Evolutionary conservation across 2,888 invertebrate genomes (phyloP).

Genomic region (Neocrepidodera transversa): DNA sequence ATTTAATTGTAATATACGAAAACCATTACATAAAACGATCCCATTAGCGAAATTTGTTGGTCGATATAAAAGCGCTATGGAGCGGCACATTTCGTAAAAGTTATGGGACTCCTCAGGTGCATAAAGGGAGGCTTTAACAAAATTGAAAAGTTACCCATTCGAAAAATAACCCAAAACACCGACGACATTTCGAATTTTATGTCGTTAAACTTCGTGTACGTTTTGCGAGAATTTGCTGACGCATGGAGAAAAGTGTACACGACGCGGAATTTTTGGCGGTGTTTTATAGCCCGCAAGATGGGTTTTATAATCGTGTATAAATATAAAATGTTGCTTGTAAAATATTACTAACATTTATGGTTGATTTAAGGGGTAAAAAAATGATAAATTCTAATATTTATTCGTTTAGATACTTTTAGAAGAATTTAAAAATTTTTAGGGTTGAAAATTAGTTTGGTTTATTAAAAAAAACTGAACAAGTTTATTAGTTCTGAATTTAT

Average conservation of each 20-base stretch:
- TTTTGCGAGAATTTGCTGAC: conserved; percentile 31
- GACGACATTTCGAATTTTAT: conserved; percentile 28
- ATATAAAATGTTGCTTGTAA: too few relatives aligned
- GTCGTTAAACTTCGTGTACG: conserved; percentile 24
- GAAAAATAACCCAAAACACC: conserved; percentile 19
- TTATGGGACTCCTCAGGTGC: conserved; percentile 20
- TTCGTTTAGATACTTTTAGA: too few relatives aligned
- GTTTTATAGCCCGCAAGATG: conserved; percentile 4
- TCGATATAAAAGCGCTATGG: conserved; percentile 8
- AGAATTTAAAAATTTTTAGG: background rate
- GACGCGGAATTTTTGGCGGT: conserved; percentile 15
- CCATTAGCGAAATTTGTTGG: conserved; percentile 17
- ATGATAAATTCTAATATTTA: background rate
- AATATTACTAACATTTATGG: too few relatives aligned
- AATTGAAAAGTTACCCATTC: conserved; percentile 26
- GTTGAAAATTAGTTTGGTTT: too few relatives aligned
- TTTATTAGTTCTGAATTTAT: too few relatives aligned
- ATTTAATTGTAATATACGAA: background rate
- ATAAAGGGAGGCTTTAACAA: conserved; percentile 19
- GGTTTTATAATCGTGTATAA: background rate
- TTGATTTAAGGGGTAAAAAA: too few relatives aligned
- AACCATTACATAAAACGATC: background rate
- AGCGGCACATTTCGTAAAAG: conserved; percentile 14
- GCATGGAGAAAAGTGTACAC: conserved; percentile 23
- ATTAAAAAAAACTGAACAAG: too few relatives aligned